Conservation (phyloP, 2,797 vertebrate species). For the Corythornis leucogaster region DNA sequence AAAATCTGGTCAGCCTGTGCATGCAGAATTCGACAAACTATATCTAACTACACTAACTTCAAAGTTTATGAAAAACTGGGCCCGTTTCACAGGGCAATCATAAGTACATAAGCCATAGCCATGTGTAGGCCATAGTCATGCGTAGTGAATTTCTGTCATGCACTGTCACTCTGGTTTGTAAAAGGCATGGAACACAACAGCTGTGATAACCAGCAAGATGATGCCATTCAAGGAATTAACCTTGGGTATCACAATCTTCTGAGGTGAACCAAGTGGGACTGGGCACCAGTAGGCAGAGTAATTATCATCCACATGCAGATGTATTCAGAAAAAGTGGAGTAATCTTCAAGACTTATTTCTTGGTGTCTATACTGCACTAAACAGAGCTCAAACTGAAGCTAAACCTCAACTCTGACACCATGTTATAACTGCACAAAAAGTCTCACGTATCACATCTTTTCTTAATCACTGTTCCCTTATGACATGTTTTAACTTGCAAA, state of each 20-base stretch:
- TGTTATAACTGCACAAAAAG: neutral
- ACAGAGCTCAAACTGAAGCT: neutral
- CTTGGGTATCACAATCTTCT: neutral
- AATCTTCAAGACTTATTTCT: neutral
- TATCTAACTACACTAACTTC: neutral
- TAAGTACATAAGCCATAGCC: neutral
- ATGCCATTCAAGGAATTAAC: neutral
- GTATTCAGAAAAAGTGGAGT: neutral
- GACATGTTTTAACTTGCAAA: neutral
- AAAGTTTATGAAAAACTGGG: neutral
- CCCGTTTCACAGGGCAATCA: neutral
- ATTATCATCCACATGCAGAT: rapidly evolving
- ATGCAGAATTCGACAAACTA: neutral
- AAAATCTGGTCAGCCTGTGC: neutral
- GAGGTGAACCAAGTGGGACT: neutral
- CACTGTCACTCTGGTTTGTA: neutral
- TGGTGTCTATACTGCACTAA: neutral
- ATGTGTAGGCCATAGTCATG: neutral
- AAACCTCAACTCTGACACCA: neutral
- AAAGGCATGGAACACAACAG: neutral
- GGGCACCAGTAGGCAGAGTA: neutral
- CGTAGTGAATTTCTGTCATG: neutral
- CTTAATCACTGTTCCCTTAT: neutral
- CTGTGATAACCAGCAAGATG: neutral
- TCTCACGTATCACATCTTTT: neutral